Evolutionary conservation across 2,113 vertebrate species (phyloP).

Genomic region (Sylvilagus bachmani): DNA sequence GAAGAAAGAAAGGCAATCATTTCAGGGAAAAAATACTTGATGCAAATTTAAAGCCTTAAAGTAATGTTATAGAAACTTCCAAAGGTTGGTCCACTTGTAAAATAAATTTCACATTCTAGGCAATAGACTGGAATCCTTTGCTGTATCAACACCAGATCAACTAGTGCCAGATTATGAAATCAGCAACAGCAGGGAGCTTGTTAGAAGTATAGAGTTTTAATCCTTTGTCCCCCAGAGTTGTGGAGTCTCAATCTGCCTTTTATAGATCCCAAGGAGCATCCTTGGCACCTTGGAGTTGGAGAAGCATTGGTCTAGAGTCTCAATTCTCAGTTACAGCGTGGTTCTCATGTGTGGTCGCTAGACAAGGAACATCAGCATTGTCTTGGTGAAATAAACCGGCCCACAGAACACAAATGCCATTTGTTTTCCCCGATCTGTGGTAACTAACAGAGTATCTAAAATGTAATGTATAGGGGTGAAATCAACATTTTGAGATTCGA

Average conservation of each 20-base stretch:
- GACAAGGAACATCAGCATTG: background rate
- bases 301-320: background rate
- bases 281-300: background rate
- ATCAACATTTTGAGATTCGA: too few species aligned
- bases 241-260: slow-evolving; percentile 13
- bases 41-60: background rate
- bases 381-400: too few species aligned
- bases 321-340: background rate
- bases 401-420: too few species aligned
- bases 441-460: too few species aligned
- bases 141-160: background rate
- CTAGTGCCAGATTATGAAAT: background rate
- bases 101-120: background rate
- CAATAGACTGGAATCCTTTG: background rate
- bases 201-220: background rate
- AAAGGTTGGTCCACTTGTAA: slow-evolving; percentile 11
- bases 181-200: background rate
- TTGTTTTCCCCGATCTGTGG: too few species aligned
- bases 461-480: too few species aligned
- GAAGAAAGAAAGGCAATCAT: background rate
- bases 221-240: background rate
- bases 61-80: background rate
- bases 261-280: background rate
- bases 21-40: background rate
- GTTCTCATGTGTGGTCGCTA: background rate